phyloP scores from a whole-genome alignment of 2,113 vertebrate species.

The Anser brachyrhynchus region DNA sequence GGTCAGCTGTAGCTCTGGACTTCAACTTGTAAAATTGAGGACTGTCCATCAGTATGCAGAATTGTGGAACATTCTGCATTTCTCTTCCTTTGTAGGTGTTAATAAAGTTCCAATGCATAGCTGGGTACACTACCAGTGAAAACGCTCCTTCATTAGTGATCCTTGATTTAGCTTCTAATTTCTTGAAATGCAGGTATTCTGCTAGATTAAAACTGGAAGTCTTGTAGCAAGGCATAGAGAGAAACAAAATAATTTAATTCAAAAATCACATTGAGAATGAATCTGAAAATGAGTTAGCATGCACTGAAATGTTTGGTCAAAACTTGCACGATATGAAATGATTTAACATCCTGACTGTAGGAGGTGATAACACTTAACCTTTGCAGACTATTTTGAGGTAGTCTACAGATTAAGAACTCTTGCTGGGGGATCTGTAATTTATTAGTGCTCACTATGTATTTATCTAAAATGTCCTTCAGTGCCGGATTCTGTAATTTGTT shows the following conservation, averaged over 20 bases:
- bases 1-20: background rate
- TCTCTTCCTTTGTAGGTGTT: background rate
- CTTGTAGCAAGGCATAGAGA: background rate
- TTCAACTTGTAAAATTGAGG: background rate
- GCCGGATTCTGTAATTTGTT: background rate
- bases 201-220: background rate
- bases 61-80: background rate
- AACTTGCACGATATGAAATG: background rate
- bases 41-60: background rate
- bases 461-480: background rate
- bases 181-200: background rate
- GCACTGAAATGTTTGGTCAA: background rate
- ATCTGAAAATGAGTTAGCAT: background rate
- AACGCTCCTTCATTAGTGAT: background rate
- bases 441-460: background rate
- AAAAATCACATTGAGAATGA: background rate
- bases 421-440: background rate
- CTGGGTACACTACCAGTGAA: background rate
- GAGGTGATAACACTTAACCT: background rate
- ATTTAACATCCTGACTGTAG: background rate
- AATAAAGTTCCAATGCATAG: background rate
- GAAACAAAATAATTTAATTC: background rate
- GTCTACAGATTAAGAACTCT: background rate
- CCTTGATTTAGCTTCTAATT: background rate
- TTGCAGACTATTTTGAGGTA: background rate